These are phyloP conservation scores for Muscidifurax raptorellus DNA, from an alignment of 1,140 invertebrate species.

Conservation along the genomic window DNA sequence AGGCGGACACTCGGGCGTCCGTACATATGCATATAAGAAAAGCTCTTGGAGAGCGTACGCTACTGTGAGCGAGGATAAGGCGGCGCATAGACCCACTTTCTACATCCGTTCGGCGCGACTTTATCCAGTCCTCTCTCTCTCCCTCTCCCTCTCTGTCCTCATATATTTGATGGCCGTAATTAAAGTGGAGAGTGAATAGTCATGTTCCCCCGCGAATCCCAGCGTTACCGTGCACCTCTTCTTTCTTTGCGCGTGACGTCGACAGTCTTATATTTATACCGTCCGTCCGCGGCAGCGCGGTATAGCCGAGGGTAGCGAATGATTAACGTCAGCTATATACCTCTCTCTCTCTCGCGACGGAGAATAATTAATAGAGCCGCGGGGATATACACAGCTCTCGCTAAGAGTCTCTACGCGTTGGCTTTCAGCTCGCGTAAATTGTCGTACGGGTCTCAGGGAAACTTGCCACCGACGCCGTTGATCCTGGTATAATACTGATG, in stretches of 20 bases:
- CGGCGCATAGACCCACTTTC: too few relatives aligned
- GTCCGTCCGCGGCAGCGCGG: too few relatives aligned
- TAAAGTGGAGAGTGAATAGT: slow-evolving; percentile 37
- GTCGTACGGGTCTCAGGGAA: neutral
- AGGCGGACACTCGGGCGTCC: too few relatives aligned
- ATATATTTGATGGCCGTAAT: slow-evolving; percentile 18
- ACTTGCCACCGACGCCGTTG: neutral
- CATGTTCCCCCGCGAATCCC: neutral
- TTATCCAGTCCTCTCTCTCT: too few relatives aligned
- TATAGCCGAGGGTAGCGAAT: neutral
- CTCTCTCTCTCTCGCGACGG: neutral
- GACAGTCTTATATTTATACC: neutral
- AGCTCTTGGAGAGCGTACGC: too few relatives aligned
- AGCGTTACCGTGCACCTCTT: neutral
- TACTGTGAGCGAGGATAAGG: too few relatives aligned
- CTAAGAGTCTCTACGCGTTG: neutral
- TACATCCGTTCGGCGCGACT: too few relatives aligned
- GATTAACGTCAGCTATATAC: neutral
- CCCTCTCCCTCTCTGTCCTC: neutral
- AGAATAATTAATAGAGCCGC: slow-evolving; percentile 39
- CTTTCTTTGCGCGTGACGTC: neutral
- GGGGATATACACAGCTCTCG: neutral
- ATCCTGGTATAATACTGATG: neutral
- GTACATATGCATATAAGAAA: too few relatives aligned
- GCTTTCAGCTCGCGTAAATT: neutral